Evolutionary conservation across 2,888 invertebrate genomes (phyloP), one percentile per base, ranked within the genome.

Genomic region (Torymus texanus): DNA sequence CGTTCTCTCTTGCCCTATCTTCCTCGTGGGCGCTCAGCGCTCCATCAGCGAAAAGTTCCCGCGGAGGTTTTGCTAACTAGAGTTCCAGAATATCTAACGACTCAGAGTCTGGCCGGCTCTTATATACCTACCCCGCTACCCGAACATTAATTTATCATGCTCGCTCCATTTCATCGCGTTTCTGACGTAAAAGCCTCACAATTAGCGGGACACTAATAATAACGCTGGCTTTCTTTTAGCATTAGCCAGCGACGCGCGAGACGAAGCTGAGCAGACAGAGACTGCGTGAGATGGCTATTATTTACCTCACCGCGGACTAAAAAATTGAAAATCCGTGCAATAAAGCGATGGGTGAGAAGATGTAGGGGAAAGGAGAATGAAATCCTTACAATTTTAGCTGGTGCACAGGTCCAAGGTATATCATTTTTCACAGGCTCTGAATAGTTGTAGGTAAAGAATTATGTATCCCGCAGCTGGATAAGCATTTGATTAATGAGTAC

Each of bases 61-160:
- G 65, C 68, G 70, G 75, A 79, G 80, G 14, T 77, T 82, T 79
- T 65, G 75, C 78, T 82, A 81, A 82, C 80, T 79, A 80, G 73
- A 82, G 74, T 82, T 81, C 53, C 78, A 82, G 82, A 83, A 83
- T 83, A 75, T 75, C 72, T 79, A 81, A 83, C 78, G 72, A 81
- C 63, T 75, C 76, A 56, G 56, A 55, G 71, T 67, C 71, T 70
- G 63, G 51, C 76, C 73, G 61, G 55, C 65, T 63, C 76, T 21
- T 41, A 41, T 41, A 41, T 41, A 8, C 41, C 41, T 8, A 41
- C 8, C 41, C 41, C 8, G 18, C 78, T 24, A 71, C 71, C 75
- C 67, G 71, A 41, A 75, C 81, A 81, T 80, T 82, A 82, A 82
- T 83, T 81, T 78, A 73, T 78, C 77, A 82, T 82, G 74, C 78